Conservation (phyloP, 1,140 invertebrate species). For the Pogonomyrmex californicus region DNA sequence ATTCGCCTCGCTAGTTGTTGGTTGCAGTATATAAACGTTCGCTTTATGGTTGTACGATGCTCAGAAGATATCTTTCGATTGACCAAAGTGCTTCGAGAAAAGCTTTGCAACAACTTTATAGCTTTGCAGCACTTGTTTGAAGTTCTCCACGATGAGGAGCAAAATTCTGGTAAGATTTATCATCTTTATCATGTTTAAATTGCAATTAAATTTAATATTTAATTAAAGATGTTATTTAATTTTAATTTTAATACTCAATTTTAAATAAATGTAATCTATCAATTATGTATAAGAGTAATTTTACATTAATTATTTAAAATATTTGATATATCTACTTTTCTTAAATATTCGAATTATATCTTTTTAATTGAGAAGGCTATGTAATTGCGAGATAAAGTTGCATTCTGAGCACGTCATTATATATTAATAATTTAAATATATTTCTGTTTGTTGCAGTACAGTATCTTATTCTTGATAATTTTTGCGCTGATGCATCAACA, state of each 20-base stretch:
- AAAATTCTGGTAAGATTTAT: constrained; percentile 68
- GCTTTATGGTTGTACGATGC: constrained; percentile 17
- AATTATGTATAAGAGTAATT: neutral
- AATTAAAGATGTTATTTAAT: neutral
- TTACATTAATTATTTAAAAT: neutral
- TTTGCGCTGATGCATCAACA: constrained; percentile 39
- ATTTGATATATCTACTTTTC: neutral
- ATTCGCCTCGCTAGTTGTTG: constrained; percentile 74
- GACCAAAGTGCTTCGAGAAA: constrained; percentile 23
- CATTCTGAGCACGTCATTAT: neutral
- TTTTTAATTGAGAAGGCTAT: neutral
- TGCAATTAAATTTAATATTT: constrained; percentile 3
- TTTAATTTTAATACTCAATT: neutral
- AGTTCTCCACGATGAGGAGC: constrained; percentile 53
- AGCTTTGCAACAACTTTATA: neutral
- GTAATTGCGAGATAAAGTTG: neutral
- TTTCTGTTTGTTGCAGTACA: constrained; percentile 66
- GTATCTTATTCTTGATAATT: constrained; percentile 38
- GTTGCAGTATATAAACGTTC: constrained; percentile 76
- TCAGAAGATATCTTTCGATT: constrained; percentile 46
- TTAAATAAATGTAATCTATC: neutral
- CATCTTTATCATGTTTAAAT: neutral
- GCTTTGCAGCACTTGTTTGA: too few relatives aligned
- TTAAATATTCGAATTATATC: neutral
- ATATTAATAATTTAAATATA: constrained; percentile 21